Evolutionary conservation across 2,888 invertebrate genomes (phyloP).

Genomic region (Malacosoma neustria): DNA sequence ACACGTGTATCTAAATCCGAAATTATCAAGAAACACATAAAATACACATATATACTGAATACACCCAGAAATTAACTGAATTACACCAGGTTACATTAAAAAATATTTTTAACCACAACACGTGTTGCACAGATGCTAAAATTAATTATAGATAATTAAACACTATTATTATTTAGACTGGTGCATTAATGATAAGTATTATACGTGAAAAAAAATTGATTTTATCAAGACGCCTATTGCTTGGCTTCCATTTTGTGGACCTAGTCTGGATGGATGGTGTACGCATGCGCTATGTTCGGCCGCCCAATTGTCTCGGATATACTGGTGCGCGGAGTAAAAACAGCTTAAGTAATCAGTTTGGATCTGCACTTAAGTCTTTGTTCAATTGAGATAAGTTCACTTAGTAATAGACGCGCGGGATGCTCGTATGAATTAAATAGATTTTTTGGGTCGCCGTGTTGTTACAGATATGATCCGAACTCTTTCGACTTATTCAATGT

Average conservation of each 20-base stretch:
- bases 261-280: background rate
- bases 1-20: background rate
- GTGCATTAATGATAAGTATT: background rate
- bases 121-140: background rate
- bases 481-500: too few relatives aligned
- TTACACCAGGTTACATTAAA: background rate
- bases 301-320: background rate
- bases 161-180: background rate
- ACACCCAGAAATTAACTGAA: background rate
- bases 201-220: background rate
- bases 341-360: background rate
- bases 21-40: background rate
- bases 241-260: background rate
- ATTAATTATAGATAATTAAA: background rate
- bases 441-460: conserved; percentile 1
- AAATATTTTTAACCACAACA: background rate
- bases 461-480: background rate
- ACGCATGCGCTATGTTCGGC: background rate
- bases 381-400: background rate
- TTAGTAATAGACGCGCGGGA: background rate
- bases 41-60: background rate
- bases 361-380: background rate
- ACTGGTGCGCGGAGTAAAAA: background rate
- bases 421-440: conserved; percentile 10
- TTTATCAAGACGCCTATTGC: background rate